phyloP scores from a whole-genome alignment of 2,113 vertebrate genomes.

The Garra rufa region DNA sequence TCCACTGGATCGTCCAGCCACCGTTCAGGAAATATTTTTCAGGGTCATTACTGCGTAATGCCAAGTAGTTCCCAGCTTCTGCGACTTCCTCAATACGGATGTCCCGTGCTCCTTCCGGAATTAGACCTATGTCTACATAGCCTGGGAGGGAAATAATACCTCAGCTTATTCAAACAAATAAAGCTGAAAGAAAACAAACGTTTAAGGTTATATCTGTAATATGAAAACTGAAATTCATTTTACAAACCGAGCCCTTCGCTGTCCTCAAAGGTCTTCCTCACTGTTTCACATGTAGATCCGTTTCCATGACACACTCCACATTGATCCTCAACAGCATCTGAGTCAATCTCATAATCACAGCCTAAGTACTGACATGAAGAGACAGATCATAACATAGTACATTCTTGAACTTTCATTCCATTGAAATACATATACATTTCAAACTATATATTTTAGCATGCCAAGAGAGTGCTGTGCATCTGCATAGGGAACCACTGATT shows the following conservation, averaged over 20 bases:
- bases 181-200: neutral
- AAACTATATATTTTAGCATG: no score
- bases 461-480: no score
- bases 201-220: neutral
- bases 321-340: conserved; percentile 85
- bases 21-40: conserved; percentile 93
- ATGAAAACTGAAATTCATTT: neutral
- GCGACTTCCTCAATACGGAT: conserved; percentile 90
- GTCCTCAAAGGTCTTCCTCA: conserved; percentile 86
- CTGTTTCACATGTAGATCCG: conserved; percentile 88
- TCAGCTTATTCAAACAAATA: conserved; percentile 13
- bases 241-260: conserved; percentile 86
- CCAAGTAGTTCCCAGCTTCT: conserved; percentile 90
- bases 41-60: conserved; percentile 84
- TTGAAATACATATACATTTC: no score
- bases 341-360: conserved; percentile 93
- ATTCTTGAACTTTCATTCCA: no score
- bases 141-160: conserved; percentile 71
- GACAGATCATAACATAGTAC: neutral
- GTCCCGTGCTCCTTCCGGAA: conserved; percentile 87
- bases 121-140: conserved; percentile 91
- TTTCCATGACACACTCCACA: conserved; percentile 92
- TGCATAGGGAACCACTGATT: no score
- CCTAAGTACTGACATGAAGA: conserved; percentile 83
- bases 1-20: conserved; percentile 96